Evolutionary conservation across 2,113 vertebrate species (phyloP).

Genomic region (Garra rufa): DNA sequence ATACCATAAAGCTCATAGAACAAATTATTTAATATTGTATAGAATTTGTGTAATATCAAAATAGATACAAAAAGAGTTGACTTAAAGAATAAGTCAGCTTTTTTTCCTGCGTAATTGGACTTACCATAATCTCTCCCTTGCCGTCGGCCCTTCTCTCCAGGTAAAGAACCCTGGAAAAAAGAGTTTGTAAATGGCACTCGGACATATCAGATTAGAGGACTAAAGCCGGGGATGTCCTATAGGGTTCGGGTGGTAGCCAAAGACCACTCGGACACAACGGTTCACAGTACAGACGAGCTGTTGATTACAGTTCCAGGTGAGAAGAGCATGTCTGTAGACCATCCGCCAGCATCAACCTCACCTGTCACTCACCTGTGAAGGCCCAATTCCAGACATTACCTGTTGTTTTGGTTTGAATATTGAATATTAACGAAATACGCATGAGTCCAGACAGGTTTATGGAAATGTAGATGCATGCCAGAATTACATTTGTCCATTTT

Average conservation of each 20-base stretch:
- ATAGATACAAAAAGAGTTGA: too few species aligned
- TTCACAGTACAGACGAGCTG: slow-evolving; percentile 86
- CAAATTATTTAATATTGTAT: neutral
- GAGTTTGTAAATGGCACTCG: slow-evolving; percentile 91
- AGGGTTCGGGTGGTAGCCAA: slow-evolving; percentile 90
- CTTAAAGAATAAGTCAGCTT: neutral
- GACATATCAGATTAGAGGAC: slow-evolving; percentile 88
- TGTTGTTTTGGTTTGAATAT: slow-evolving; percentile 13
- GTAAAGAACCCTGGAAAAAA: slow-evolving; percentile 93
- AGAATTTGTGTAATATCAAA: too few species aligned
- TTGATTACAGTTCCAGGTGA: slow-evolving; percentile 93
- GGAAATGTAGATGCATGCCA: slow-evolving; percentile 25
- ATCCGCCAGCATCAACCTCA: neutral
- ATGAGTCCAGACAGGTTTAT: neutral
- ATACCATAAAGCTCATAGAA: neutral
- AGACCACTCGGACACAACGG: slow-evolving; percentile 79
- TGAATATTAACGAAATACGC: neutral
- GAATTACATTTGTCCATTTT: neutral
- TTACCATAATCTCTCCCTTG: neutral
- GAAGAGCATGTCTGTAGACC: slow-evolving; percentile 59
- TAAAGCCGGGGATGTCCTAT: slow-evolving; percentile 93
- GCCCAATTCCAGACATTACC: slow-evolving; percentile 2
- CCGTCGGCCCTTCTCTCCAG: slow-evolving; percentile 74
- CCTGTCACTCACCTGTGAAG: neutral
- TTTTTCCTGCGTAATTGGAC: neutral